These are phyloP conservation scores for Heliconius erato DNA, from an alignment of 2,888 invertebrate species.

Conservation along the genomic window DNA sequence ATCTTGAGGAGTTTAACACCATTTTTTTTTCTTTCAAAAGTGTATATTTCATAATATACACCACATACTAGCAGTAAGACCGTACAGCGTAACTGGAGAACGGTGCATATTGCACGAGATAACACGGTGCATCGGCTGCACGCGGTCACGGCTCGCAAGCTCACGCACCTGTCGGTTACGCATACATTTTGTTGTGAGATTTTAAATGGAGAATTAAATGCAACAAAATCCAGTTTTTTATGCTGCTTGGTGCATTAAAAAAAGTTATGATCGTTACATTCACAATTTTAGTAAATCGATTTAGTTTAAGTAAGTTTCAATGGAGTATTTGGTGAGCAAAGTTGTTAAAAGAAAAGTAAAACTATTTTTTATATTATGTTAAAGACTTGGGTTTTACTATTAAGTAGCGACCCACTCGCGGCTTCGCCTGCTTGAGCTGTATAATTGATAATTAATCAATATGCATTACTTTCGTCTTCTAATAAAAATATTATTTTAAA, in stretches of 20 bases:
- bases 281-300: neutral
- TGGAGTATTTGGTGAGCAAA: neutral
- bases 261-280: neutral
- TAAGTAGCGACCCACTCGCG: too few relatives aligned
- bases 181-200: slow-evolving; percentile 2
- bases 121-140: slow-evolving; percentile 37
- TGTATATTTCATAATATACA: slow-evolving; percentile 20
- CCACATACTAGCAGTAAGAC: slow-evolving; percentile 13
- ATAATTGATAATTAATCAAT: too few relatives aligned
- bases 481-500: too few relatives aligned
- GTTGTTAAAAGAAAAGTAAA: neutral
- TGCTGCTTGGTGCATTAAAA: neutral
- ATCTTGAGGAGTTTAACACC: neutral
- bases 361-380: too few relatives aligned
- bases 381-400: too few relatives aligned
- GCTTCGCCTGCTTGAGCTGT: too few relatives aligned
- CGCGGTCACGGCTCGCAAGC: slow-evolving; percentile 47
- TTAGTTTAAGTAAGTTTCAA: neutral
- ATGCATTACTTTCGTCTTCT: too few relatives aligned
- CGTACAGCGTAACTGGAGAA: slow-evolving; percentile 25
- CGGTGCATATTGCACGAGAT: slow-evolving; percentile 44
- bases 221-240: slow-evolving; percentile 20
- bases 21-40: neutral
- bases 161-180: slow-evolving; percentile 42
- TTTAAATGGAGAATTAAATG: neutral